Percentiles rank a stretch among this genome's conserved stretches.
phyloP scores from a whole-genome alignment of 1,140 invertebrate species.

The Formica selysi region DNA sequence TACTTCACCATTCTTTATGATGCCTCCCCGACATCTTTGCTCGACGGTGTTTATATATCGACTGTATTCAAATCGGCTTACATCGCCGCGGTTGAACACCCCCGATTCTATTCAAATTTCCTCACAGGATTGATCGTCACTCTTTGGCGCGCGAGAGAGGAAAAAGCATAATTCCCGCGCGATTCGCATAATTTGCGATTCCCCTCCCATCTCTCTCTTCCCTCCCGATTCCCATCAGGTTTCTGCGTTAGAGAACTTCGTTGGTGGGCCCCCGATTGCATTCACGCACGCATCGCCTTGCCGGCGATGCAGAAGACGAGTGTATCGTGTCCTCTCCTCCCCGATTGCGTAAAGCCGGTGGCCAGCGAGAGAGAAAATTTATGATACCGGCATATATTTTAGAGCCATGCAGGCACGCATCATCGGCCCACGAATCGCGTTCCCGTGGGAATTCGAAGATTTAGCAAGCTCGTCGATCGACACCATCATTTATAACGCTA shows the following conservation, averaged over 20 bases:
- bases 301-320: conserved; percentile 2
- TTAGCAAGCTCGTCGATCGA: neutral
- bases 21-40: neutral
- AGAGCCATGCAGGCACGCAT: conserved; percentile 66
- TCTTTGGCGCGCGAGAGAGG: conserved; percentile 15
- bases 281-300: neutral
- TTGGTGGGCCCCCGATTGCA: conserved; percentile 58
- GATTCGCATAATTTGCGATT: conserved; percentile 66
- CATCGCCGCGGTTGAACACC: neutral
- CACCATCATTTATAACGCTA: neutral
- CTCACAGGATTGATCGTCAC: conserved; percentile 45
- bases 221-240: neutral
- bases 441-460: conserved; percentile 49
- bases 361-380: conserved; percentile 45
- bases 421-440: conserved; percentile 51
- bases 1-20: conserved; percentile 15
- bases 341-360: conserved; percentile 39
- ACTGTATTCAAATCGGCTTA: conserved; percentile 49
- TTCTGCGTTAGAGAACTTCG: conserved; percentile 47
- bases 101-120: conserved; percentile 55
- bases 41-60: conserved; percentile 1
- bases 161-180: conserved; percentile 54
- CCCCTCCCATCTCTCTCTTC: conserved; percentile 21
- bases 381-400: conserved; percentile 47
- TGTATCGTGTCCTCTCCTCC: neutral